Conservation (phyloP, 2,797 vertebrate genomes). For the Ara ararauna region DNA sequence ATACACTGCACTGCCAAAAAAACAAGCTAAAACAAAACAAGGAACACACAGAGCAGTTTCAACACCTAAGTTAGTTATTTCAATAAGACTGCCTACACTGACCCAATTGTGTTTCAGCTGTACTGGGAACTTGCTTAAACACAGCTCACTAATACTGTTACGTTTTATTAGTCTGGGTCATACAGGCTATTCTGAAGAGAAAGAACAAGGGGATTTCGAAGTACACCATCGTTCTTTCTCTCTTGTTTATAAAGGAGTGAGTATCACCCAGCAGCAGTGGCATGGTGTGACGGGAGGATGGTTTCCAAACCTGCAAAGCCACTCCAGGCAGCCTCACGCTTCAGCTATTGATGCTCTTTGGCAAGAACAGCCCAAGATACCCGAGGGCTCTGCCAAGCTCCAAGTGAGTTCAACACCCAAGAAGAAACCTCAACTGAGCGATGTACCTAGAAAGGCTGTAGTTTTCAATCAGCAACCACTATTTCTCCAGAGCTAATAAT, state of each 20-base stretch:
- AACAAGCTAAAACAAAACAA: slow-evolving; percentile 45
- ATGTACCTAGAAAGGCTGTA: not conserved
- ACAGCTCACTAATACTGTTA: not conserved
- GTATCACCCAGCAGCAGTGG: not conserved
- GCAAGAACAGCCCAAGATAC: not conserved
- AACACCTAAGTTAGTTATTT: slow-evolving; percentile 25
- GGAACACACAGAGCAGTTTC: slow-evolving; percentile 10
- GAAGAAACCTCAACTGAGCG: not conserved
- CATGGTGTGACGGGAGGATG: rapidly evolving
- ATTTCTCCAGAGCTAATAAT: not conserved
- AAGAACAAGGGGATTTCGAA: not conserved
- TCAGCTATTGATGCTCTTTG: not conserved
- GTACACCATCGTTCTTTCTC: rapidly evolving
- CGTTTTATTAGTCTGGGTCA: not conserved
- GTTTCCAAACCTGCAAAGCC: not conserved
- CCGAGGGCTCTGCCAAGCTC: not conserved
- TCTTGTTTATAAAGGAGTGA: not conserved
- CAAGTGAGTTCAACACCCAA: not conserved
- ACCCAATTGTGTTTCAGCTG: slow-evolving; percentile 23
- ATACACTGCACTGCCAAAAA: not conserved
- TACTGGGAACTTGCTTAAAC: not conserved
- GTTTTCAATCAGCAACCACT: not conserved
- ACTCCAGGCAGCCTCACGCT: not conserved
- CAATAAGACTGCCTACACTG: slow-evolving; percentile 34
- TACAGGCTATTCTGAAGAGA: not conserved